A percentile compares a stretch with the other conserved stretches of the same genome.
These are phyloP conservation scores for Sebastiscus tertius DNA, from an alignment of 2,797 vertebrate species.

Conservation along the genomic window DNA sequence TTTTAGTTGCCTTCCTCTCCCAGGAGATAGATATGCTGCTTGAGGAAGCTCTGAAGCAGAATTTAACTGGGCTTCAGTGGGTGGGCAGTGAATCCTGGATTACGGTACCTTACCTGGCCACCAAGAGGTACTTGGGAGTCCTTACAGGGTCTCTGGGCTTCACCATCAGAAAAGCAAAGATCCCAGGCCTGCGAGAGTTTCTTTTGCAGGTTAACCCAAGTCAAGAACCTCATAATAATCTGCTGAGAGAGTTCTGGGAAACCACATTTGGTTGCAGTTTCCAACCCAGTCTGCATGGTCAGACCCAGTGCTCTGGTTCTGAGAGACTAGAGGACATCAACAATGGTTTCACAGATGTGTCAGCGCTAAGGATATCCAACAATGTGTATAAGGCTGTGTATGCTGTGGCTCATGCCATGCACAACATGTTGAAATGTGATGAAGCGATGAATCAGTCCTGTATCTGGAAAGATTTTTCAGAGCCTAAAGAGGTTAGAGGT, in stretches of 20 bases:
- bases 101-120: conserved; percentile 74
- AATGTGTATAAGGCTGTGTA: conserved; percentile 85
- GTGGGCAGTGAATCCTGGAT: conserved; percentile 86
- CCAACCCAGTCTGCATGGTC: conserved; percentile 7
- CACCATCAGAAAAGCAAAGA: conserved; percentile 72
- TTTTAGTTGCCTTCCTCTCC: conserved; percentile 81
- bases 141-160: conserved; percentile 81
- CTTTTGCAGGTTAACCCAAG: conserved; percentile 75
- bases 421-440: conserved; percentile 67
- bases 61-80: conserved; percentile 82
- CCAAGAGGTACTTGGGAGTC: conserved; percentile 60
- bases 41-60: conserved; percentile 78
- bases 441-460: conserved; percentile 45
- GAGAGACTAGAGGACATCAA: conserved; percentile 73
- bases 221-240: conserved; percentile 60
- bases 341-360: conserved; percentile 80
- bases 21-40: conserved; percentile 78
- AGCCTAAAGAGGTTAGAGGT: conserved; percentile 66
- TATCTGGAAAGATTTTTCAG: conserved; percentile 39
- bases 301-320: conserved; percentile 71
- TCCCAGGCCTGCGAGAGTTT: conserved; percentile 55
- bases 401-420: conserved; percentile 76
- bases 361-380: conserved; percentile 81
- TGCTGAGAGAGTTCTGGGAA: conserved; percentile 84
- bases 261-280: conserved; percentile 77